Conservation (phyloP, 2,113 vertebrate genomes). For the Progne subis region DNA sequence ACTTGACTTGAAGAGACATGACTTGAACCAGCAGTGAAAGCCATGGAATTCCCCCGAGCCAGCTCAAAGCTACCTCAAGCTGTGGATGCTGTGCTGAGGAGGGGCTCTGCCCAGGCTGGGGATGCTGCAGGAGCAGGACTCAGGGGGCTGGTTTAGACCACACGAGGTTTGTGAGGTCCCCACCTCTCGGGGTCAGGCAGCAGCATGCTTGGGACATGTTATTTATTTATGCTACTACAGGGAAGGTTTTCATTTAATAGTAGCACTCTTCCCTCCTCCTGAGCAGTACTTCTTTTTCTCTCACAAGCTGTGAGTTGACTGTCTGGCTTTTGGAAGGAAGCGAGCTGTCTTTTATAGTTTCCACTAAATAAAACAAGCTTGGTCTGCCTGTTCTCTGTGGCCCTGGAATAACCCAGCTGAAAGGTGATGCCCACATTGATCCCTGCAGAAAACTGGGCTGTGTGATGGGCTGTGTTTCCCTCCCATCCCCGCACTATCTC, state of each 20-base stretch:
- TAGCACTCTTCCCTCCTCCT: background rate
- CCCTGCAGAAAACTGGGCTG: background rate
- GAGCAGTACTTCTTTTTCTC: background rate
- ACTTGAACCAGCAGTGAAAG: background rate
- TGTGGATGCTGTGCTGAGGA: background rate
- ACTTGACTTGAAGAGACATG: background rate
- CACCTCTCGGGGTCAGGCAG: fast-evolving
- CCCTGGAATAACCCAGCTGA: background rate
- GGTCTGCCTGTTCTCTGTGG: background rate
- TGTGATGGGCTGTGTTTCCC: background rate
- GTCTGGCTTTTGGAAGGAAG: background rate
- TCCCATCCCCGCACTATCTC: background rate
- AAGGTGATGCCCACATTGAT: background rate
- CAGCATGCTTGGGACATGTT: fast-evolving
- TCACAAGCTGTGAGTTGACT: background rate
- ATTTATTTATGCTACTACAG: background rate
- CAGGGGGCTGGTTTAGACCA: background rate
- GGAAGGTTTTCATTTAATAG: background rate
- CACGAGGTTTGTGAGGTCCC: background rate
- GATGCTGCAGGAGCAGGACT: background rate
- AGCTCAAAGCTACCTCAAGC: background rate
- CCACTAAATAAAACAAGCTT: background rate
- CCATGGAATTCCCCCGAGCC: background rate
- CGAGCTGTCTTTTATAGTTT: background rate
- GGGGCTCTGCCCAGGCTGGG: background rate